Evolutionary conservation across 92 coral and sea anemone genomes (phyloP).

Genomic region (Bergia puertoricense): DNA sequence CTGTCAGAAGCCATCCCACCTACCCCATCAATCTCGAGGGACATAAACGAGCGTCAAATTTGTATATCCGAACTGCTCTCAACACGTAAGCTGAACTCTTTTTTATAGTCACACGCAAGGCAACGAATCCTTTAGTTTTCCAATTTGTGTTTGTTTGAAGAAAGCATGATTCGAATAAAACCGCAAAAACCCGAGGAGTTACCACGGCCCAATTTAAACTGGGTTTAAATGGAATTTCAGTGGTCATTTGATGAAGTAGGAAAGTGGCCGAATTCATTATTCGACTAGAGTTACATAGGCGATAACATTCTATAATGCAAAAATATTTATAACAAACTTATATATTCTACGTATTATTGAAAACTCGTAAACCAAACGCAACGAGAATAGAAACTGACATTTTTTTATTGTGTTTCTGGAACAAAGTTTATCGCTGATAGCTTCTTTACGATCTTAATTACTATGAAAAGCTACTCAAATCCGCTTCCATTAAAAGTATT

Average conservation of each 20-base stretch:
- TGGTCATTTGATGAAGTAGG: constrained; percentile 11
- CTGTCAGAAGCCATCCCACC: neutral
- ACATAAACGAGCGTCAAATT: neutral
- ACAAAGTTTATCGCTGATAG: neutral
- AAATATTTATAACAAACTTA: too few relatives aligned
- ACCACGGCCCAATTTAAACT: neutral
- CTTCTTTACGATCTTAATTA: neutral
- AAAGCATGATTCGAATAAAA: neutral
- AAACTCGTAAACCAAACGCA: neutral
- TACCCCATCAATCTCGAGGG: neutral
- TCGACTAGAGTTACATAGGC: neutral
- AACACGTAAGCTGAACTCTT: too few relatives aligned
- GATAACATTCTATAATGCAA: neutral
- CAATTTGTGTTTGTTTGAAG: neutral
- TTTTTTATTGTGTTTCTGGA: neutral
- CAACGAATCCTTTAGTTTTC: neutral
- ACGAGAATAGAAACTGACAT: neutral
- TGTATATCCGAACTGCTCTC: neutral
- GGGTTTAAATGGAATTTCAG: neutral
- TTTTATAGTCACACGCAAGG: neutral
- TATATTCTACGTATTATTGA: neutral
- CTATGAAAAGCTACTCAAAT: neutral
- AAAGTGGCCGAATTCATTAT: neutral
- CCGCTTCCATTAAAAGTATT: neutral
- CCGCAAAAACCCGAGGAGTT: neutral